Evolutionary conservation across 2,113 vertebrate genomes (phyloP), one percentile per base, ranked within the genome.

Genomic region (Riparia riparia): DNA sequence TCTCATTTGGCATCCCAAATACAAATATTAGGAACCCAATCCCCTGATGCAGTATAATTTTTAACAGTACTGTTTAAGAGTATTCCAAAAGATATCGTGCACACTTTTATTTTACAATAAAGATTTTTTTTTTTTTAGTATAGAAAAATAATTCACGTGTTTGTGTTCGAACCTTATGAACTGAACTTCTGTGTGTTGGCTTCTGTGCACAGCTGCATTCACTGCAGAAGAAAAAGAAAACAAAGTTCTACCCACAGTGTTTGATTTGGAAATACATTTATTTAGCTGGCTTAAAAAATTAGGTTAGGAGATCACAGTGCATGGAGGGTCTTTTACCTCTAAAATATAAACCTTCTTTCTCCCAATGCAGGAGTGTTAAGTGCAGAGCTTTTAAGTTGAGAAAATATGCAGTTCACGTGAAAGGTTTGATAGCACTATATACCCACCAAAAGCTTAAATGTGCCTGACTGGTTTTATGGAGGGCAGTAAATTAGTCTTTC

Each of bases 21-120:
- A 96, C 97, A 98, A 98, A 98, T 98, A 98, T 98, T 98, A 97
- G 96, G 96, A 97, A 97, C 93, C 87, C 51, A 82, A 69, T 94
- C 92, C 93, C 87, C 76, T 66, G 92, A 83, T 96, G 74, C 91
- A 92, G 90, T 95, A 39, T 96, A 94, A 97, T 95, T 97, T 97
- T 92, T 96, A 91, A 94, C 71, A 81, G 93, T 92, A 44, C 69
- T 19, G 73, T 90, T 81, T 22, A 39, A 93, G 28, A 57, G 49
- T 91, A 9, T 45, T 94, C 93, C 91, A 85, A 68, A 81, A 94
- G 90, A 96, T 91, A 65, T 54, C 82, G 86, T 95, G 69, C n/a
- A 81, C 50, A 45, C 86, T 84, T 57, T 79, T 74, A 68, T 91
- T 92, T 91, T 74, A 93, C 57, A 73, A 68, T 81, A 44, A 70